Evolutionary conservation across 92 coral and sea anemone genomes (phyloP).

Genomic region (Epizoanthus stellaris): DNA sequence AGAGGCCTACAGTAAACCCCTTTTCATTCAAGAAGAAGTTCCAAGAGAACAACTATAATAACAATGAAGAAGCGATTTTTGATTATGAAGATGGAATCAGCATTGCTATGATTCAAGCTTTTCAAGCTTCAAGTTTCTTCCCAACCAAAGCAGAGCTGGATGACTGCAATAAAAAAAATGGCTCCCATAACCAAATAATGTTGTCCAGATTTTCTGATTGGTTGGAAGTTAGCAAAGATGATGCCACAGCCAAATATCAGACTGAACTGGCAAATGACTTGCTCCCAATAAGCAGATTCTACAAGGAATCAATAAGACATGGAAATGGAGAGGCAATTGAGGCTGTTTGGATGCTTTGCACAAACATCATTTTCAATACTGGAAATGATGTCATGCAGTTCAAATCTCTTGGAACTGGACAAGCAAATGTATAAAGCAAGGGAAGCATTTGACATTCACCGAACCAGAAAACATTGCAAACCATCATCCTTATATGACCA

Average conservation of each 20-base stretch:
- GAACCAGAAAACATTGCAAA: constrained; percentile 39
- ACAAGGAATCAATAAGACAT: constrained; percentile 37
- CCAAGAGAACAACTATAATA: constrained; percentile 48
- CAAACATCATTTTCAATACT: constrained; percentile 50
- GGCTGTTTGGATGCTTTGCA: constrained; percentile 39
- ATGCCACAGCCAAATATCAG: no score
- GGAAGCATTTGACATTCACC: constrained; percentile 57
- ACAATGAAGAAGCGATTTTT: constrained; percentile 54
- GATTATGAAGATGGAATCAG: constrained; percentile 62
- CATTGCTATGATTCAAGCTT: constrained; percentile 50
- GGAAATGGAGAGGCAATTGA: constrained; percentile 64
- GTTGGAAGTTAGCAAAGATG: no score
- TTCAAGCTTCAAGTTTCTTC: not conserved
- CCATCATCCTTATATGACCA: constrained; percentile 56
- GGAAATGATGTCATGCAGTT: constrained; percentile 62
- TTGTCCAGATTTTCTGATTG: not conserved
- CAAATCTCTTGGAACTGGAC: constrained; percentile 43
- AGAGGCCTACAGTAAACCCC: no score
- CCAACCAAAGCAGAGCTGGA: constrained; percentile 40
- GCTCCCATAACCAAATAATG: constrained; percentile 37
- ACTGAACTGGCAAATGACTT: no score
- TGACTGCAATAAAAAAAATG: constrained; percentile 1
- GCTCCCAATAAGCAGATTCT: no score
- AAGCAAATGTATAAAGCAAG: constrained; percentile 51
- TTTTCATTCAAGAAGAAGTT: not conserved